Conservation (phyloP, 2,888 invertebrate species). For the Sphaeridia pumilis region DNA sequence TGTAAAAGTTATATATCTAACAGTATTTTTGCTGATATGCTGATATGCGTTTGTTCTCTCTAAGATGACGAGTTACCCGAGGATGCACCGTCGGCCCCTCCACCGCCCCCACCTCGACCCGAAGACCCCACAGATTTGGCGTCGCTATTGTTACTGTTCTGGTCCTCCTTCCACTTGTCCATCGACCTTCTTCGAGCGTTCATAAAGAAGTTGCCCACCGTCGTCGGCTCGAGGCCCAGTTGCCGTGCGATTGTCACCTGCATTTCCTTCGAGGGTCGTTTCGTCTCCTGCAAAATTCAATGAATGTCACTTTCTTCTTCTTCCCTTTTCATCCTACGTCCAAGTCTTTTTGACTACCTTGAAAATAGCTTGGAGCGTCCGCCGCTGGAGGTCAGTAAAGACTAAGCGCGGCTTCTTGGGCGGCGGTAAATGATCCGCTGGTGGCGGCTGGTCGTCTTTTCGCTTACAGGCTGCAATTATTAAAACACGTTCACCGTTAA, state of each 20-base stretch:
- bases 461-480: conserved; percentile 90
- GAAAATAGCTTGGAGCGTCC: conserved; percentile 99
- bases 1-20: too few relatives aligned
- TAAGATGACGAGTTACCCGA: background rate
- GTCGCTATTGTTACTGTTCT: conserved; percentile 44
- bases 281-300: conserved; percentile 99
- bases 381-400: conserved; percentile 99
- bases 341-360: conserved; percentile 58
- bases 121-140: background rate
- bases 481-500: too few relatives aligned
- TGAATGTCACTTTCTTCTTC: too few relatives aligned
- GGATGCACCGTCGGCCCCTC: too few relatives aligned
- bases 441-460: conserved; percentile 77
- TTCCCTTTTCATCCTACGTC: background rate
- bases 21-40: too few relatives aligned
- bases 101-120: background rate
- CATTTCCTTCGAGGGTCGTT: conserved; percentile 98
- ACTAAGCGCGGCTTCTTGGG: conserved; percentile 99
- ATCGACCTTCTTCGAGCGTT: conserved; percentile 94
- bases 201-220: conserved; percentile 99
- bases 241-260: conserved; percentile 98
- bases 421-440: conserved; percentile 59
- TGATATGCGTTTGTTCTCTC: too few relatives aligned
- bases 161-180: conserved; percentile 95
- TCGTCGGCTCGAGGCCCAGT: conserved; percentile 89